Evolutionary conservation across 2,888 invertebrate genomes (phyloP), one percentile per base, ranked within the genome.

Genomic region (Willowsia nigromaculata): DNA sequence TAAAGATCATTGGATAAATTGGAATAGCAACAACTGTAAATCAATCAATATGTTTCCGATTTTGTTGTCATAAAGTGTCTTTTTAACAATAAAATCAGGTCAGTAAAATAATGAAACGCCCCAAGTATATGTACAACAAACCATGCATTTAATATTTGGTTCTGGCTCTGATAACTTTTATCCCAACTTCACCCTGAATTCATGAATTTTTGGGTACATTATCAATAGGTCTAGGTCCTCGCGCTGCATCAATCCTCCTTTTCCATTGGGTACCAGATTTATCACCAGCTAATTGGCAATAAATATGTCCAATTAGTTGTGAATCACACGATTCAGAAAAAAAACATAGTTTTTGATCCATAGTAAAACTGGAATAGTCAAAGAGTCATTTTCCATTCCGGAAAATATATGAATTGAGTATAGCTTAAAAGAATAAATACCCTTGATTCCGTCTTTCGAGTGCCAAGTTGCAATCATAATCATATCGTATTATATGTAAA

Each of bases 241-340:
- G 1, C 9, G 68, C 27, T 15, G 22, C 25, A 50, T 22, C 25
- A 43, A 62, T 25, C 25, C 33, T 43, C 22, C 25, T 1, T 5
- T 18, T 22, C 30, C 30, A 18, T 76, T 56, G 47, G 65, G 65
- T 85, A 62, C 25, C 47, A 62, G 25, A 85, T 85, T 85, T 78
- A 85, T 85, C 78, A 30, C 13, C 22, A 27, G 25, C 85, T 76
- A 78, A 85, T 85, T 85, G 78, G 47, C 62, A 78, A 33, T 85
- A 62, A 85, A 85, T 78, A 47, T 13, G 59, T 76, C 71, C 30
- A 85, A 85, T 59, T 85, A 76, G 50, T 30, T 40, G 22, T 43
- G 43, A 68, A 43, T 71, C 43, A 71, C 43, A 7, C 71, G n/a
- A n/a, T n/a, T n/a, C n/a, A n/a, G n/a, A n/a, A 71, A 71, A 22